Base-by-base conservation (phyloP, 2,113 vertebrate species). In the Melanotaenia duboulayi region DNA sequence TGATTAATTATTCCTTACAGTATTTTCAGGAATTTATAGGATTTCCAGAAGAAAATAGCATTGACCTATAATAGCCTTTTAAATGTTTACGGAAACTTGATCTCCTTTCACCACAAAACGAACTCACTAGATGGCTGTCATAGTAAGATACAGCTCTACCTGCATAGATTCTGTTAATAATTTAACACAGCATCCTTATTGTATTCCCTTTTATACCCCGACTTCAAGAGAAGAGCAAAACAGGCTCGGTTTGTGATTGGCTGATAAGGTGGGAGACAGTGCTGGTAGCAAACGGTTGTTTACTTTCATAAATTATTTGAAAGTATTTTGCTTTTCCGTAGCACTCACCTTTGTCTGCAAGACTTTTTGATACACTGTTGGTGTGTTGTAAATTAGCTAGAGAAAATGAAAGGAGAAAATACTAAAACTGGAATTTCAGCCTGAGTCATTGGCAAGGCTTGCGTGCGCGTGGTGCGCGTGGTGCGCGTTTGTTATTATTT, bases 151-250 rank as follows among this genome's bases (percentile, higher is more conserved):
- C 66, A 75, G 77, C 22, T 81, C 78, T 73, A 58, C 73, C 76
- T 73, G 84, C 84, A 91, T 86, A 80, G 78, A 87, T 74, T 65
- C 40, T 70, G 69, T 94, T 69, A 93, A 94, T 94, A 89, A 94
- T 94, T 94, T 14, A 94, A 64, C 74, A 71, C 62, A n/a, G 74
- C 78, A 71, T 70, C 58, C 74, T 89, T 88, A 90, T 90, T 87
- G 91, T 91, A 92, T 91, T 91, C 74, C 79, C 71, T 57, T 86
- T 90, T 89, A 88, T 88, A 81, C 79, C 28, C 46, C 65, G 44
- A 25, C 63, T 67, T 84, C 51, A 46, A 48, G 82, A 81, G 80
- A 80, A 74, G 76, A 89, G 80, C 80, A 16, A 23, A 66, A 56
- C 76, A 76, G n/a, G 46, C 74, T 46, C 57, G 61, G 35, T 1